Evolutionary conservation across 2,113 vertebrate genomes (phyloP), one percentile per base, ranked within the genome.

Genomic region (Manacus vitellinus): DNA sequence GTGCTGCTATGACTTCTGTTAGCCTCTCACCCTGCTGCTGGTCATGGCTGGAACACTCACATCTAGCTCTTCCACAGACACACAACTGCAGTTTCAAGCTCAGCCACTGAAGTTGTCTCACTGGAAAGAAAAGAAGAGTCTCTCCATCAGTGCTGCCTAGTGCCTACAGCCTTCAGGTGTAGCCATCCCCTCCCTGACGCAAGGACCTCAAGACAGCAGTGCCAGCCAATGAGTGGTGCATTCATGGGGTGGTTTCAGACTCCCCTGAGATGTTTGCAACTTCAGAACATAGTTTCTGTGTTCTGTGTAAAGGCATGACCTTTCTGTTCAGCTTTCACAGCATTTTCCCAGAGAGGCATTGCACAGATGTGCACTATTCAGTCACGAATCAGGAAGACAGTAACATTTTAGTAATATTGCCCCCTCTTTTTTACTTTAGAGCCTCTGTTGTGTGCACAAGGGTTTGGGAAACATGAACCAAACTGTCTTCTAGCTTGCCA

Each of bases 141-240:
- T 74, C 11, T 28, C 4, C 51, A 52, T 28, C 25, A 28, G 51
- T 28, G 51, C 31, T 59, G 12, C 6, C 25, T 28, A 44, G 10
- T 2, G 4, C 67, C 59, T 43, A 51, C 12, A 85, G 59, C 14
- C 51, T 6, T 1, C 21, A 44, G 16, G 4, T 17, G 13, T 33
- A 58, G 39, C 31, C 24, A 30, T 43, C 9, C 18, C 10, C 20
- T 56, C 27, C 14, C 30, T 59, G 24, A 56, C 15, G 10, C n/a
- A 82, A 30, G 35, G 14, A 25, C 6, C 25, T 47, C 0, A 2
- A 44, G 18, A 20, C 4, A 49, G 9, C 20, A 13, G 8, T 51
- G 10, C 8, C 22, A 61, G 54, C 3, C 49, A 43, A 68, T 20
- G 11, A 7, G 4, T n/a, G 10, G 16, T 37, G 14, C 4, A 27